Evolutionary conservation across 2,888 invertebrate genomes (phyloP).

Genomic region (Dione vanillae): DNA sequence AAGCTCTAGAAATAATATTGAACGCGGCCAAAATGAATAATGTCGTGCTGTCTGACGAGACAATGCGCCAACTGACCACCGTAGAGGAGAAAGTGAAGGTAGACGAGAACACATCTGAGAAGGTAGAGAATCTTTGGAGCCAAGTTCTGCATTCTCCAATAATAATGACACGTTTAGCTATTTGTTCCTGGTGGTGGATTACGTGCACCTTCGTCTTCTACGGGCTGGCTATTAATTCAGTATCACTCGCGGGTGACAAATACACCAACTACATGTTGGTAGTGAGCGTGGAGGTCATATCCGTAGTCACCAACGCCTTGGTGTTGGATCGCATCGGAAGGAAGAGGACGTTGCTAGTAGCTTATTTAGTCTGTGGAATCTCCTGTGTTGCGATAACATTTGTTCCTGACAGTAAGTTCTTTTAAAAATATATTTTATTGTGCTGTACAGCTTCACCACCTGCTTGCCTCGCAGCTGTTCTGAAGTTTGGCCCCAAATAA

Average conservation of each 20-base stretch:
- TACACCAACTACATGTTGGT: slow-evolving; percentile 91
- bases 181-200: slow-evolving; percentile 88
- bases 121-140: slow-evolving; percentile 62
- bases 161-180: slow-evolving; percentile 71
- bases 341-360: slow-evolving; percentile 84
- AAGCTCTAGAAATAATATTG: slow-evolving; percentile 86
- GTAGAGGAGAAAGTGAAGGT: slow-evolving; percentile 67
- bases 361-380: slow-evolving; percentile 83
- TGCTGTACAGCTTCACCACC: no score
- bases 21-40: slow-evolving; percentile 87
- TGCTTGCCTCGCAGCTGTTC: no score
- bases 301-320: slow-evolving; percentile 86
- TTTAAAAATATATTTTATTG: background rate
- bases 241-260: slow-evolving; percentile 89
- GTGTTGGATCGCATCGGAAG: slow-evolving; percentile 87
- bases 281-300: slow-evolving; percentile 88
- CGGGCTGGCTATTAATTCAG: slow-evolving; percentile 91
- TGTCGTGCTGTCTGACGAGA: slow-evolving; percentile 75
- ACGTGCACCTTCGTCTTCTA: slow-evolving; percentile 92
- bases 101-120: slow-evolving; percentile 58
- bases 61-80: slow-evolving; percentile 65
- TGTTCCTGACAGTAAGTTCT: slow-evolving; percentile 73
- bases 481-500: no score
- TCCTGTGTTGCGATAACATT: slow-evolving; percentile 82
- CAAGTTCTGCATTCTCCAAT: slow-evolving; percentile 73